Conservation (phyloP, 1,140 invertebrate species). For the Tachypleus tridentatus region DNA sequence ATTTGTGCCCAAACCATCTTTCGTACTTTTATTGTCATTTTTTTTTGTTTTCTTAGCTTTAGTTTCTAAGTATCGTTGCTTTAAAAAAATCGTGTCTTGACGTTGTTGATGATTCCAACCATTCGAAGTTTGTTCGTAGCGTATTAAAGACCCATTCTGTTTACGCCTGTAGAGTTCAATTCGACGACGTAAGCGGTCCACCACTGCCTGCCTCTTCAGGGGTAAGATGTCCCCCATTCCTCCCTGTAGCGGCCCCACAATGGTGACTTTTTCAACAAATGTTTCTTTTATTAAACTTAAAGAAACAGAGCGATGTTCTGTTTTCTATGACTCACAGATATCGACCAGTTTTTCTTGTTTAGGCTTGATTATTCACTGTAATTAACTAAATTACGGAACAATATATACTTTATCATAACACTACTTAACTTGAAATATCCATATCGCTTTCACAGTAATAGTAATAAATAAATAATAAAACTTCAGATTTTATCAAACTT, state of each 20-base stretch:
- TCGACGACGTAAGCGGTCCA: conserved; percentile 67
- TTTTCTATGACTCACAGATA: no score
- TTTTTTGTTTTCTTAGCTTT: conserved; percentile 70
- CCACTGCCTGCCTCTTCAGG: conserved; percentile 68
- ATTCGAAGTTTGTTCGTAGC: conserved; percentile 62
- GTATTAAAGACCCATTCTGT: conserved; percentile 57
- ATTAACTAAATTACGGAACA: no score
- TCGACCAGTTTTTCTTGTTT: no score
- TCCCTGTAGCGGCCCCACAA: background rate
- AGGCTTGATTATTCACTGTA: no score
- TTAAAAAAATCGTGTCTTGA: conserved; percentile 61
- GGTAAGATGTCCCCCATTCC: conserved; percentile 55
- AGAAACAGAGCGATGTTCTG: no score
- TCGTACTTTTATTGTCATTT: conserved; percentile 43
- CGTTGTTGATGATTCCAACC: conserved; percentile 67
- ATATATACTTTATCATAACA: no score
- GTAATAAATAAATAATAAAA: no score
- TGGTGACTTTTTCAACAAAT: no score
- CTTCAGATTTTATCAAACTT: no score
- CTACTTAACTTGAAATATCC: no score
- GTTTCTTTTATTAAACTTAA: no score
- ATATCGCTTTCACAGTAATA: no score
- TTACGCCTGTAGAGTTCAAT: conserved; percentile 70
- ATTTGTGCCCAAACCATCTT: background rate
- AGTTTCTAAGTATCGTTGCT: conserved; percentile 67